A percentile compares a stretch with the other conserved stretches of the same genome.
phyloP scores from a whole-genome alignment of 2,888 invertebrate species.

The Dendrolimus pini region DNA sequence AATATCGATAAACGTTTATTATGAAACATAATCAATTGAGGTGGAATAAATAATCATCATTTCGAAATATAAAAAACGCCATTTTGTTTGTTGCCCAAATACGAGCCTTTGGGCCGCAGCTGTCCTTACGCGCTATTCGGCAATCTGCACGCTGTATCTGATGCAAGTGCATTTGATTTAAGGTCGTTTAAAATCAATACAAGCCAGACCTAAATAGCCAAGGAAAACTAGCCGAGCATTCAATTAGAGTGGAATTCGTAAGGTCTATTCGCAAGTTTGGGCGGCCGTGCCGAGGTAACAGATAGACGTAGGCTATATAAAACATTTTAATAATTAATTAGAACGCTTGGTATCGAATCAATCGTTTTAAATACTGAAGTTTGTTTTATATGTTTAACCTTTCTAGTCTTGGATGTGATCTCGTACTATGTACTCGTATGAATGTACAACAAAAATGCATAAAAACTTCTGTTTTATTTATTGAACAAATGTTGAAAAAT shows the following conservation, averaged over 20 bases:
- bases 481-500: no score
- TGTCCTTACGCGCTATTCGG: constrained; percentile 1
- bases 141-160: constrained; percentile 21
- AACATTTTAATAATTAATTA: neutral
- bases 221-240: constrained; percentile 18
- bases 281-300: constrained; percentile 14
- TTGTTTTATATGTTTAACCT: no score
- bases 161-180: constrained; percentile 14
- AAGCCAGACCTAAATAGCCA: constrained; percentile 24
- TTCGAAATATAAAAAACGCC: no score
- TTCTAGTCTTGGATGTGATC: no score
- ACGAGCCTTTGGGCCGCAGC: constrained; percentile 2
- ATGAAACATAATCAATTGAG: no score
- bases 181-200: constrained; percentile 26
- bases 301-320: neutral
- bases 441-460: no score
- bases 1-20: no score
- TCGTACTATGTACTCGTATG: no score
- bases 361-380: no score
- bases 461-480: no score
- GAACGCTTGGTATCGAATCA: neutral
- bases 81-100: neutral
- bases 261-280: constrained; percentile 24
- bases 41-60: no score
- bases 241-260: constrained; percentile 27